Conservation (phyloP, 1,140 invertebrate genomes). For the Monochamus saltuarius region DNA sequence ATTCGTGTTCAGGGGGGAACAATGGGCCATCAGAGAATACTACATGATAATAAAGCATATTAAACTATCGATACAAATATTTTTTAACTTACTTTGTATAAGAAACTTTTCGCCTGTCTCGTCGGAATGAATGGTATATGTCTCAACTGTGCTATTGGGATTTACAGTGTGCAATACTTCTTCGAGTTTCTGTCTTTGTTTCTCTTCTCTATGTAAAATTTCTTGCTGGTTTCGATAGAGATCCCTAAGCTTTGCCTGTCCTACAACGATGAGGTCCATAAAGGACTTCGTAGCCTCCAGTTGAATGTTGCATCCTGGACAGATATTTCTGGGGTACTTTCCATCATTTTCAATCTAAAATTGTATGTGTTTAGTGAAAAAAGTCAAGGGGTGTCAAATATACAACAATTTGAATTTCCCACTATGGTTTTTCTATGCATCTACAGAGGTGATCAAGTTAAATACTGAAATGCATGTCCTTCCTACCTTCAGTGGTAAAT, state of each 20-base stretch:
- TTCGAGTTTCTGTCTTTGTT: conserved; percentile 43
- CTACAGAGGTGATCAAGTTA: conserved; percentile 61
- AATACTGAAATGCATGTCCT: conserved; percentile 51
- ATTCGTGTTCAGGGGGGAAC: conserved; percentile 59
- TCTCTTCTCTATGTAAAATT: conserved; percentile 36
- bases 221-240: conserved; percentile 55
- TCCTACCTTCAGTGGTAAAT: conserved; percentile 70
- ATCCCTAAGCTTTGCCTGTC: conserved; percentile 61
- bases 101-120: conserved; percentile 54
- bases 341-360: conserved; percentile 67
- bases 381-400: conserved; percentile 5
- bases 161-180: conserved; percentile 43
- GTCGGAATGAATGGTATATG: conserved; percentile 46
- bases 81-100: conserved; percentile 53
- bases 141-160: conserved; percentile 43
- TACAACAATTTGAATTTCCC: conserved; percentile 39
- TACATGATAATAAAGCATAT: conserved; percentile 38
- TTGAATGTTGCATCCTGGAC: conserved; percentile 73
- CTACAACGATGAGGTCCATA: conserved; percentile 67
- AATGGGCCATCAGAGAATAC: conserved; percentile 58
- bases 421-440: conserved; percentile 6
- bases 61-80: not conserved
- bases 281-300: conserved; percentile 70
- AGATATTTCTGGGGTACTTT: conserved; percentile 67
- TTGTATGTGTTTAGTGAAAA: not conserved